Evolutionary conservation across 2,797 vertebrate genomes (phyloP).

Genomic region (Pterois miles): DNA sequence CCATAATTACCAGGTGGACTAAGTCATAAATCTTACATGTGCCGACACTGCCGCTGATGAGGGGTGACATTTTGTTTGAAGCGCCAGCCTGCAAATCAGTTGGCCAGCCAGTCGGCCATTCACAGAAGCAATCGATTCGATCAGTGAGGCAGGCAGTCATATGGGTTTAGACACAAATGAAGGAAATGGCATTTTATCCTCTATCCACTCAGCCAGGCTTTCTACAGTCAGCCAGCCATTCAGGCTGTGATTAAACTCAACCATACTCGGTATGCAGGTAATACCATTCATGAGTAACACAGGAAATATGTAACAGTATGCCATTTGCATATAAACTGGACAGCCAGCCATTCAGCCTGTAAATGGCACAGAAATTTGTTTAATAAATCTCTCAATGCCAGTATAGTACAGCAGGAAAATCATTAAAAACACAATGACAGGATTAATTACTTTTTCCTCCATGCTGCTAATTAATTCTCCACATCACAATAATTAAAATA

Average conservation of each 20-base stretch:
- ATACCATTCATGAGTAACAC: constrained; percentile 8
- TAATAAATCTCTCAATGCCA: constrained; percentile 19
- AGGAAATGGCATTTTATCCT: constrained; percentile 11
- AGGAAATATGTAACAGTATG: not conserved
- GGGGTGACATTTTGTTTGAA: constrained; percentile 2
- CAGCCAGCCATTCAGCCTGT: not conserved
- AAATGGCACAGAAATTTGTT: constrained; percentile 10
- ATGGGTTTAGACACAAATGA: constrained; percentile 4
- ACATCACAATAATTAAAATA: not conserved
- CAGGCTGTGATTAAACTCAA: not conserved
- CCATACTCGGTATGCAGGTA: not conserved
- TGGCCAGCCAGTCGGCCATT: not conserved
- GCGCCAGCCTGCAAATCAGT: not conserved
- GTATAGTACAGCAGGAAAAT: constrained; percentile 7
- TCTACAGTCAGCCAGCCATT: not conserved
- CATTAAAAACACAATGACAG: constrained; percentile 27
- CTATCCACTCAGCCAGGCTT: not conserved
- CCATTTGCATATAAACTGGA: not conserved
- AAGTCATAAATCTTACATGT: constrained; percentile 56
- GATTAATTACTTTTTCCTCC: constrained; percentile 1
- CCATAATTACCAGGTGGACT: constrained; percentile 61
- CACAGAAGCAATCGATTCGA: constrained; percentile 5
- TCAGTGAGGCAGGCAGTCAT: constrained; percentile 20
- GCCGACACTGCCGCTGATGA: constrained; percentile 38
- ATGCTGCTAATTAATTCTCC: not conserved